A percentile compares a stretch with the other conserved stretches of the same genome.
Conservation (phyloP, 2,888 invertebrate species). For the Drosophila tripunctata region DNA sequence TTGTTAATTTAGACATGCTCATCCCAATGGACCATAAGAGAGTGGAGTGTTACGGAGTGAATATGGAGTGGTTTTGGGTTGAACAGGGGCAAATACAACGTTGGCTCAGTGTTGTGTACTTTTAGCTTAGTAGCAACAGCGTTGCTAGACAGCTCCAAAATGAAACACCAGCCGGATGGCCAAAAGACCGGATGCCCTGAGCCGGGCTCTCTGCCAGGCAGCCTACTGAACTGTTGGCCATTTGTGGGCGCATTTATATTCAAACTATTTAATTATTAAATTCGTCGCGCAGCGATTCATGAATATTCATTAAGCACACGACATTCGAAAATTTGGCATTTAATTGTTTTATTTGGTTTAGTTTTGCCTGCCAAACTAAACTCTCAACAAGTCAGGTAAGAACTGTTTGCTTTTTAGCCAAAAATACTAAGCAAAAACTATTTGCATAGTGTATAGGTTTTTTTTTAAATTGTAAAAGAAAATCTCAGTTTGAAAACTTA, state of each 20-base stretch:
- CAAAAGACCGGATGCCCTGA: neutral
- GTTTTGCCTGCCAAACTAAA: conserved; percentile 20
- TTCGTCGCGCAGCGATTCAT: conserved; percentile 54
- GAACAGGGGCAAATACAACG: neutral
- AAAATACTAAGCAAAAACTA: no score
- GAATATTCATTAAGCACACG: conserved; percentile 71
- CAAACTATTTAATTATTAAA: conserved; percentile 72
- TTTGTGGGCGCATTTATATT: conserved; percentile 63
- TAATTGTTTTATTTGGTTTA: conserved; percentile 62
- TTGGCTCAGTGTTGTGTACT: conserved; percentile 36
- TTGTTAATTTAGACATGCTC: conserved; percentile 74
- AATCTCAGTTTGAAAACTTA: no score
- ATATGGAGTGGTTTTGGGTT: neutral
- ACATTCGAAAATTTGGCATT: conserved; percentile 68
- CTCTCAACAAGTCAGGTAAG: conserved; percentile 39
- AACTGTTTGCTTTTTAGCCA: neutral
- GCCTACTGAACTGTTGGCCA: conserved; percentile 27
- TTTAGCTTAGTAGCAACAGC: conserved; percentile 46
- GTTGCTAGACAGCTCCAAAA: conserved; percentile 24
- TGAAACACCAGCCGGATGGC: conserved; percentile 6
- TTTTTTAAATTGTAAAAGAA: no score
- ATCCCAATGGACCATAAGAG: neutral
- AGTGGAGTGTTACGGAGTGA: neutral
- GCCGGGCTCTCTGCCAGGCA: neutral
- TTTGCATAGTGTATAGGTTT: no score